These are phyloP conservation scores for Apodemia hepburni DNA, from an alignment of 2,888 invertebrate genomes.

Conservation along the genomic window DNA sequence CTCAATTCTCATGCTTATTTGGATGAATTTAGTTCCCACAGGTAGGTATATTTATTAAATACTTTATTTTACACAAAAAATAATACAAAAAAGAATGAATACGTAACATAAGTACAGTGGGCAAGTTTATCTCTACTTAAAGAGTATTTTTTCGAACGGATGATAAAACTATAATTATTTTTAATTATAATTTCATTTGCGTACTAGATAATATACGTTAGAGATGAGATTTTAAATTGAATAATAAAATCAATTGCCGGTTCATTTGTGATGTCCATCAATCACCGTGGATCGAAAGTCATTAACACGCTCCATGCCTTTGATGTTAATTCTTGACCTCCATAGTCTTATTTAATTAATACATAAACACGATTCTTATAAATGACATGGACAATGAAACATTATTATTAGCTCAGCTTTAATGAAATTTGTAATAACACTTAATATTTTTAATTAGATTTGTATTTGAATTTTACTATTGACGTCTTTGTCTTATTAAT, in stretches of 20 bases:
- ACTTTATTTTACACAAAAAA: too few species aligned
- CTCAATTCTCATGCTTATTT: constrained; percentile 1
- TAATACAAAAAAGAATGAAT: too few species aligned
- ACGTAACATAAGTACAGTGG: too few species aligned
- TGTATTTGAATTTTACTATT: too few species aligned
- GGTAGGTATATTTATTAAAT: too few species aligned
- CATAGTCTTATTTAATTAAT: constrained; percentile 12
- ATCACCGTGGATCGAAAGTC: constrained; percentile 38
- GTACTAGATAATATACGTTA: constrained; percentile 18
- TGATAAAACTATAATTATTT: constrained; percentile 2
- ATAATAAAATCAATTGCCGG: constrained; percentile 44
- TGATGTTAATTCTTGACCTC: constrained; percentile 14
- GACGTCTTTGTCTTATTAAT: too few species aligned
- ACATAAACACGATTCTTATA: constrained; percentile 17
- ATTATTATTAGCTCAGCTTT: not conserved
- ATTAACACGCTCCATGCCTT: constrained; percentile 28
- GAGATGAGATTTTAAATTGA: constrained; percentile 39
- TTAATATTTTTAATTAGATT: too few species aligned
- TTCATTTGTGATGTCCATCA: constrained; percentile 35
- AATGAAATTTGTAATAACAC: not conserved
- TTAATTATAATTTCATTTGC: constrained; percentile 11
- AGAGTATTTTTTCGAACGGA: too few species aligned
- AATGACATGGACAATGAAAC: not conserved
- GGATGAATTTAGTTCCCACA: not conserved
- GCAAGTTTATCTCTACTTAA: too few species aligned